Base-by-base conservation (phyloP, 2,113 vertebrate genomes). In the Halichoeres trimaculatus region DNA sequence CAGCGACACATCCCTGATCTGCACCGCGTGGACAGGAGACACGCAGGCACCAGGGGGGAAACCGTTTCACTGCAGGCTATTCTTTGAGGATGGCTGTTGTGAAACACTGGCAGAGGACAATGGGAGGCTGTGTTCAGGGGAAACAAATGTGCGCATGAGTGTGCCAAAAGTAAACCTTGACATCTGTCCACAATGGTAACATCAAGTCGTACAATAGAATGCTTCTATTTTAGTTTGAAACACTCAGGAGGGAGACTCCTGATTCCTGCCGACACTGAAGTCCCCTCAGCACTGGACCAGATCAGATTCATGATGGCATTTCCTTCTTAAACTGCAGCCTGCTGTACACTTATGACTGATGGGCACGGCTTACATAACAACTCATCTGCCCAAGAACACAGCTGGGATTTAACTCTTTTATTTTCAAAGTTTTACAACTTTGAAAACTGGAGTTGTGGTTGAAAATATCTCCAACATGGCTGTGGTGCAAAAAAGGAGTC, bases 11-110 rank as follows among this genome's bases (percentile, higher is more conserved):
- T 74, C 80, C 76, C 78, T 74, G 53, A 13, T 1, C 73, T 61
- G 36, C 52, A 68, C 55, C 35, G 55, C 78, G 20, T 61, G 81
- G 81, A 90, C 76, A 80, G 79, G 23, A 92, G 91, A 91, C 91
- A 82, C 75, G 62, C 64, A 78, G 90, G 91, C 91, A 91, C 91
- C 91, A 83, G 64, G 72, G 24, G 80, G 89, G 88, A 88, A 88
- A 50, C 73, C 0, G 7, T 53, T 77, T 11, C 50, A 40, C 81
- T 71, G 65, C 75, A 76, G 0, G 52, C 78, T 59, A 82, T 83
- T 84, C 77, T 55, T 78, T 86, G 30, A 76, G 60, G 55, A 63
- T 24, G 26, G 65, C 86, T 40, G 67, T 86, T 85, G 74, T 78
- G 70, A 77, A 81, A 48, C 8, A 8, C 23, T 68, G 24, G 24